phyloP scores from a whole-genome alignment of 2,797 vertebrate species.

The Neopelma chrysocephalum region DNA sequence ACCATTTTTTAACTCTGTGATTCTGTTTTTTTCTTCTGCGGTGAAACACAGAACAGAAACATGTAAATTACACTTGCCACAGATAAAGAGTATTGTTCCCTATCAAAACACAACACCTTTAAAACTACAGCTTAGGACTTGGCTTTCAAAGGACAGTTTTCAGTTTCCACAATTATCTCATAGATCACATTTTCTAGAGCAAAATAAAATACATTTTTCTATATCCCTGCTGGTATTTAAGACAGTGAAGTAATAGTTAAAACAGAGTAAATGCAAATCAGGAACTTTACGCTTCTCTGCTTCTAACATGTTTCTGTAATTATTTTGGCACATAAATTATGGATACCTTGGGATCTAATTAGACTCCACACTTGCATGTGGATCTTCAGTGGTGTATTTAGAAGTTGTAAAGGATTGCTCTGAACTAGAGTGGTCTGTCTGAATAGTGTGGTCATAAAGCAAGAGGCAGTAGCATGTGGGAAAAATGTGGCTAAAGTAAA shows the following conservation, averaged over 20 bases:
- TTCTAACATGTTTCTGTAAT: background rate
- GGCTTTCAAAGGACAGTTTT: background rate
- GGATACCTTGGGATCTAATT: background rate
- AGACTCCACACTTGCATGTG: background rate
- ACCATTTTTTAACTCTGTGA: background rate
- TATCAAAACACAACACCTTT: background rate
- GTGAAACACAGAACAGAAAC: background rate
- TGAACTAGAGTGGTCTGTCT: background rate
- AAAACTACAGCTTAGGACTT: background rate
- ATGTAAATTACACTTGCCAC: background rate
- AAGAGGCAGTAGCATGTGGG: background rate
- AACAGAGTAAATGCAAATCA: background rate
- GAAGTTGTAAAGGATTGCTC: background rate
- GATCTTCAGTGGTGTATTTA: background rate
- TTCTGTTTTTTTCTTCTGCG: background rate
- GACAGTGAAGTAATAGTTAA: background rate
- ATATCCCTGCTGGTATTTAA: background rate
- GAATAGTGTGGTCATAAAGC: background rate
- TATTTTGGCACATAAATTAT: background rate
- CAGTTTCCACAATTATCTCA: background rate
- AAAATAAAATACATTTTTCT: background rate
- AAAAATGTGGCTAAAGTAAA: background rate
- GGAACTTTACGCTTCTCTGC: background rate
- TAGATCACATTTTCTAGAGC: background rate
- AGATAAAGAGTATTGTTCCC: background rate